Conservation (phyloP, 2,888 invertebrate genomes). For the Tanypteryx hageni region DNA sequence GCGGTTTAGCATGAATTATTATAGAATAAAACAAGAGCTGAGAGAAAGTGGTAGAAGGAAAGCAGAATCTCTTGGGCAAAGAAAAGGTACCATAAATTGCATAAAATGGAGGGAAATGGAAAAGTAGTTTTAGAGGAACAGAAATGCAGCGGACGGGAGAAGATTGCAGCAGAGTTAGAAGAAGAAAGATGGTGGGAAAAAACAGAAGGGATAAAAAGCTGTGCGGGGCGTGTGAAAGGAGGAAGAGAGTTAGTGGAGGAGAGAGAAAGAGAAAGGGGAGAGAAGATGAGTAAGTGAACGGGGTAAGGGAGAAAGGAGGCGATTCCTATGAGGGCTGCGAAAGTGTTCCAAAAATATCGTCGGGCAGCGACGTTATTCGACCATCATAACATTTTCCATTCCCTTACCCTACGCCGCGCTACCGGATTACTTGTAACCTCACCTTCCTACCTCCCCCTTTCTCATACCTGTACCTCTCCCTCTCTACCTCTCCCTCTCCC, state of each 20-base stretch:
- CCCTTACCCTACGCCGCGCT: not conserved
- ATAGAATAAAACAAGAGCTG: no score
- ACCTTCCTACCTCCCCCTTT: not conserved
- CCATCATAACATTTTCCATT: not conserved
- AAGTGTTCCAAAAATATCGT: constrained; percentile 9
- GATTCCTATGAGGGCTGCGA: not conserved
- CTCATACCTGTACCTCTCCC: not conserved
- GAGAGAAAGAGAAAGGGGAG: not conserved
- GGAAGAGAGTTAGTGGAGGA: not conserved
- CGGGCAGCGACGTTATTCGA: not conserved
- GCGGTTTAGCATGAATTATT: no score
- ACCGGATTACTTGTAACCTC: not conserved
- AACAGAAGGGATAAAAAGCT: not conserved
- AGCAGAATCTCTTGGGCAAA: no score
- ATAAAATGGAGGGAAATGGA: no score
- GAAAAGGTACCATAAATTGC: no score
- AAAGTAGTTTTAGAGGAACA: no score
- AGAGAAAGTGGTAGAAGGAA: no score
- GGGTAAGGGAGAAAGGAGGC: not conserved
- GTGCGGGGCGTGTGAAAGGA: not conserved
- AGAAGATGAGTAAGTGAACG: not conserved
- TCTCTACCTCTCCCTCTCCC: not conserved
- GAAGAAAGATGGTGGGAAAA: not conserved
- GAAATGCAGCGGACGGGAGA: no score
- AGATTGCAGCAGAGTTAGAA: not conserved